Evolutionary conservation across 2,888 invertebrate genomes (phyloP).

Genomic region (Pollenia angustigena): DNA sequence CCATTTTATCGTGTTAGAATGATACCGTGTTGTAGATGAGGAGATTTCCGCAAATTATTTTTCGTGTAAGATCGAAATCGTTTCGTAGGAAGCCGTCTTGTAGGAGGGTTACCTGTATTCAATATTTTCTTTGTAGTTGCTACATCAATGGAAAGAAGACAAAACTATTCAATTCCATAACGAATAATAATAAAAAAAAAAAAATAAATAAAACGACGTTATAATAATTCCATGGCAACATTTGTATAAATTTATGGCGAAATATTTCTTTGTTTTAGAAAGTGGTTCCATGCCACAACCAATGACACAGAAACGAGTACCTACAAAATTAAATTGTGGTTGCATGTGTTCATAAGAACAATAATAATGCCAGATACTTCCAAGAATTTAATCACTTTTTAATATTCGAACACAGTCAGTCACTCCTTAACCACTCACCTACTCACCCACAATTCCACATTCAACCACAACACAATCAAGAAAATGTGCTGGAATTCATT

Average conservation of each 20-base stretch:
- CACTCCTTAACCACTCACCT: not conserved
- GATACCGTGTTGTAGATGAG: too few relatives aligned
- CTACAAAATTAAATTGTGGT: not conserved
- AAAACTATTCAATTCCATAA: slow-evolving; percentile 8
- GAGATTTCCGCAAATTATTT: too few relatives aligned
- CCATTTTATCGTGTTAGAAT: too few relatives aligned
- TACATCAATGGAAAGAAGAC: slow-evolving; percentile 3
- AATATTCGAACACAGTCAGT: slow-evolving; percentile 25
- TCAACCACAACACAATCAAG: not conserved
- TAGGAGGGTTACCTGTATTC: too few relatives aligned
- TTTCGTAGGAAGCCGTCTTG: too few relatives aligned
- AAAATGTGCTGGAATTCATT: slow-evolving; percentile 11
- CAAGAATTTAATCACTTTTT: slow-evolving; percentile 50
- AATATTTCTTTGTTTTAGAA: slow-evolving; percentile 28
- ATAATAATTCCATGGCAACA: slow-evolving; percentile 32
- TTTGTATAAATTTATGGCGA: slow-evolving; percentile 32
- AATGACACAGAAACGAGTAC: slow-evolving; percentile 26
- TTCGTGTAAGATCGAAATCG: too few relatives aligned
- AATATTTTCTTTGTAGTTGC: not conserved
- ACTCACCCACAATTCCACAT: not conserved
- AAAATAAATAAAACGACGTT: slow-evolving; percentile 16
- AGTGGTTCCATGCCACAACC: not conserved
- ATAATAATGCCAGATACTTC: slow-evolving; percentile 33
- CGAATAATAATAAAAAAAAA: slow-evolving; percentile 34
- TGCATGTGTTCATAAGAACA: not conserved